phyloP scores from a whole-genome alignment of 2,797 vertebrate species.

The Pseudochirops corinnae region DNA sequence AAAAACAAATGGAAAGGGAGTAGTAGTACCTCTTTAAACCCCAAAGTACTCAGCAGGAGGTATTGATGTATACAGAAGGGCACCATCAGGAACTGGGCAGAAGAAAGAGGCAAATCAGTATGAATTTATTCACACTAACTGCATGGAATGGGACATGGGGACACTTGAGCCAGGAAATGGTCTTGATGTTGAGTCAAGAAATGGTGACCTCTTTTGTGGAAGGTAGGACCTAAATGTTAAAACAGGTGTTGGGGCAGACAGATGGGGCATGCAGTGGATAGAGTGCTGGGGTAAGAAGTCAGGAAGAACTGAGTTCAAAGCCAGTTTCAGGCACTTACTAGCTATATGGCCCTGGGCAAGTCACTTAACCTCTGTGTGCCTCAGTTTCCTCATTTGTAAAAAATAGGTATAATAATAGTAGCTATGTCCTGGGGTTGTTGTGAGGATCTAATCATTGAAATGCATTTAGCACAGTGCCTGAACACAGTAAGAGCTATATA shows the following conservation, averaged over 20 bases:
- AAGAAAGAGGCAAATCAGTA: not conserved
- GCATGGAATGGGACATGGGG: not conserved
- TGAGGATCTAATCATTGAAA: not conserved
- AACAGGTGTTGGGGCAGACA: not conserved
- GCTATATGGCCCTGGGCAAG: not conserved
- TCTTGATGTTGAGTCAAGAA: not conserved
- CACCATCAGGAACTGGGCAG: not conserved
- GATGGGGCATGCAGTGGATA: not conserved
- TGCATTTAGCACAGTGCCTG: not conserved
- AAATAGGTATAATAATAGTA: not conserved
- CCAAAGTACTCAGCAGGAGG: not conserved
- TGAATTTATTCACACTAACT: not conserved
- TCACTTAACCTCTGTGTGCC: not conserved
- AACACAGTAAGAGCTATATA: not conserved
- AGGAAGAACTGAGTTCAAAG: not conserved
- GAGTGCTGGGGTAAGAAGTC: not conserved
- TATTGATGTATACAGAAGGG: not conserved
- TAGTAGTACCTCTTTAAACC: not conserved
- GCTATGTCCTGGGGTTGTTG: not conserved
- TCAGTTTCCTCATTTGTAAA: not conserved
- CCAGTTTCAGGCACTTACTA: not conserved
- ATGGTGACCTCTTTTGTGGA: not conserved
- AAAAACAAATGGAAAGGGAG: not conserved
- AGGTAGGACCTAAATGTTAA: not conserved
- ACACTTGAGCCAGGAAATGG: not conserved